Percentiles rank a stretch among this genome's conserved stretches.
These are phyloP conservation scores for Xylota segnis DNA, from an alignment of 2,888 invertebrate genomes.

Conservation along the genomic window DNA sequence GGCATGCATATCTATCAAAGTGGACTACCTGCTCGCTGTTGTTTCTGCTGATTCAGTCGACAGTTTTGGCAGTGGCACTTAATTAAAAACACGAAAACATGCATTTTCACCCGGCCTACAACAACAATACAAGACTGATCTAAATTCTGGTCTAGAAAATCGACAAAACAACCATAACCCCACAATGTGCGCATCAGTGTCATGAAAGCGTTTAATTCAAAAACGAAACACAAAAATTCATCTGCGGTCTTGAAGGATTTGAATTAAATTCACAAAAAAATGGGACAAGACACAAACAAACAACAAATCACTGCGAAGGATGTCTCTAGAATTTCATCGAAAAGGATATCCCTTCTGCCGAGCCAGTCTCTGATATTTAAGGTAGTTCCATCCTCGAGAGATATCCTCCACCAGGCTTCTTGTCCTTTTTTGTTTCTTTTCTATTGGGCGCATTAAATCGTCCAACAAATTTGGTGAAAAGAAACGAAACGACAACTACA, in stretches of 20 bases:
- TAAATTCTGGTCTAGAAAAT: constrained; percentile 6
- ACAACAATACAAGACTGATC: constrained; percentile 1
- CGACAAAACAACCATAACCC: constrained; percentile 15
- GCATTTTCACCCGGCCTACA: constrained; percentile 12
- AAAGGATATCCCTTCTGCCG: constrained; percentile 11
- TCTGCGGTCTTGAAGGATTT: constrained; percentile 15
- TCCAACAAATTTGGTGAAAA: constrained; percentile 48
- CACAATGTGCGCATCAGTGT: constrained; percentile 51
- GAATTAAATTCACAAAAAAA: constrained; percentile 16
- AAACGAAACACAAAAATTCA: constrained; percentile 5
- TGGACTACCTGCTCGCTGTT: constrained; percentile 24
- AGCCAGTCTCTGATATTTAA: constrained; percentile 16
- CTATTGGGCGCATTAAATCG: constrained; percentile 58
- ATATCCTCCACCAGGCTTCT: constrained; percentile 1
- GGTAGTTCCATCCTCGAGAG: constrained; percentile 28
- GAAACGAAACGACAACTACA: constrained; percentile 36
- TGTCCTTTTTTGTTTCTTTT: not conserved
- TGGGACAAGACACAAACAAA: constrained; percentile 20
- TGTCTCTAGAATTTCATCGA: constrained; percentile 39
- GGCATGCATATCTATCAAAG: constrained; percentile 55
- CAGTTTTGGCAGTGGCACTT: constrained; percentile 58
- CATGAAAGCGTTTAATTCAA: constrained; percentile 26
- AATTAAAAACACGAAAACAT: constrained; percentile 52
- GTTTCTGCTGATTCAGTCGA: constrained; percentile 28
- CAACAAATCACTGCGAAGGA: constrained; percentile 20